Conservation (phyloP, 2,113 vertebrate genomes). For the Bubalus kerabau region DNA sequence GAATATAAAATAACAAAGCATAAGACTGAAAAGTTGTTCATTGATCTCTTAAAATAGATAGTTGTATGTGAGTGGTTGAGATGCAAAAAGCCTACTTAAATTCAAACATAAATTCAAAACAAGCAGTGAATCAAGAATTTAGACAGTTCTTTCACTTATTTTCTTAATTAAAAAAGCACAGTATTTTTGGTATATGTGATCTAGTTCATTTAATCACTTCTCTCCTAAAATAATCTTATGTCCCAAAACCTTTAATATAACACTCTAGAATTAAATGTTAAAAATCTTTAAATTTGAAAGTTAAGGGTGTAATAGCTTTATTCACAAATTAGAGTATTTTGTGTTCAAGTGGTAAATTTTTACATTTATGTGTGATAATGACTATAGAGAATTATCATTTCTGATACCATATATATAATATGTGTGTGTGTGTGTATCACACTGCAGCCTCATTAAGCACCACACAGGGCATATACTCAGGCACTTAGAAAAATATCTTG, state of each 20-base stretch:
- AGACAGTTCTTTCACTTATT: slow-evolving; percentile 35
- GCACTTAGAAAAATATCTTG: slow-evolving; percentile 42
- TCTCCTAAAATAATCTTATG: neutral
- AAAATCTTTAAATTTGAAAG: slow-evolving; percentile 41
- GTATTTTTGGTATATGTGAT: neutral
- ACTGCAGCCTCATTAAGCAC: neutral
- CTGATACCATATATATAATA: neutral
- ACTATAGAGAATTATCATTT: neutral
- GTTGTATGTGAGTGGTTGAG: slow-evolving; percentile 3
- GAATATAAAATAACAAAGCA: slow-evolving; percentile 49
- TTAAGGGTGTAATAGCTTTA: neutral
- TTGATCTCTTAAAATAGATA: slow-evolving; percentile 59
- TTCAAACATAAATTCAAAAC: slow-evolving; percentile 53
- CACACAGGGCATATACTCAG: slow-evolving; percentile 59
- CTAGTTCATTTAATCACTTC: neutral
- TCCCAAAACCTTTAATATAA: neutral
- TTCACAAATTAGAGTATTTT: neutral
- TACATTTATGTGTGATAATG: neutral
- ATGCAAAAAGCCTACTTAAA: slow-evolving; percentile 17
- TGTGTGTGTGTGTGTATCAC: neutral
- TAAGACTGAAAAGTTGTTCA: slow-evolving; percentile 36
- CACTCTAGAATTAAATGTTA: slow-evolving; percentile 23
- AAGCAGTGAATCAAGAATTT: slow-evolving; percentile 21
- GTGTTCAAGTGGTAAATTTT: neutral
- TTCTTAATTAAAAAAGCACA: slow-evolving; percentile 7